phyloP scores from a whole-genome alignment of 2,888 invertebrate genomes.

The Eupeodes latifasciatus region DNA sequence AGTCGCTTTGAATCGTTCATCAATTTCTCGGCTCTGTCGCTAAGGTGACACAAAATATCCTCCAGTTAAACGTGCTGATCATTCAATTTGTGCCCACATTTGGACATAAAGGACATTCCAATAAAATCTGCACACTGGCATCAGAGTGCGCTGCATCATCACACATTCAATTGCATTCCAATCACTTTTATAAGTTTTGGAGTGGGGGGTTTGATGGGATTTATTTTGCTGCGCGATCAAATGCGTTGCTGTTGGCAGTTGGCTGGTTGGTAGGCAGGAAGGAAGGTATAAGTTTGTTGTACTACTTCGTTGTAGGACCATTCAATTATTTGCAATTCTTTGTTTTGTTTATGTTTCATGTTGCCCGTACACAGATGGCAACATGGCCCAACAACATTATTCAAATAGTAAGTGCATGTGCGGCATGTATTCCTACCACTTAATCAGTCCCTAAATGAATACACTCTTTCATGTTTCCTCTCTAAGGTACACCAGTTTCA shows the following conservation, averaged over 20 bases:
- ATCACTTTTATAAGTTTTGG: conserved; percentile 30
- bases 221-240: conserved; percentile 29
- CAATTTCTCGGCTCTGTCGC: conserved; percentile 58
- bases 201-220: background rate
- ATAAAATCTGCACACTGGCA: conserved; percentile 46
- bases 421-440: conserved; percentile 75
- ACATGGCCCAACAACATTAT: conserved; percentile 76
- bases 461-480: conserved; percentile 54
- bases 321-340: conserved; percentile 75
- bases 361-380: conserved; percentile 66
- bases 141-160: background rate
- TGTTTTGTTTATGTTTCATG: conserved; percentile 54
- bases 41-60: conserved; percentile 68
- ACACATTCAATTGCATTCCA: conserved; percentile 54
- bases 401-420: conserved; percentile 76
- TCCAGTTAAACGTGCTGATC: conserved; percentile 67
- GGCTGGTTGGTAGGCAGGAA: background rate
- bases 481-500: conserved; percentile 62
- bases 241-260: background rate
- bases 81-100: conserved; percentile 74
- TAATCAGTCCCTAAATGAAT: conserved; percentile 77
- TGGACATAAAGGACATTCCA: conserved; percentile 69
- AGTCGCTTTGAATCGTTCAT: conserved; percentile 49
- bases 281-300: background rate
- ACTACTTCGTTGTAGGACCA: conserved; percentile 35